phyloP scores from a whole-genome alignment of 2,113 vertebrate genomes.

The Ophthalmotilapia sp. region DNA sequence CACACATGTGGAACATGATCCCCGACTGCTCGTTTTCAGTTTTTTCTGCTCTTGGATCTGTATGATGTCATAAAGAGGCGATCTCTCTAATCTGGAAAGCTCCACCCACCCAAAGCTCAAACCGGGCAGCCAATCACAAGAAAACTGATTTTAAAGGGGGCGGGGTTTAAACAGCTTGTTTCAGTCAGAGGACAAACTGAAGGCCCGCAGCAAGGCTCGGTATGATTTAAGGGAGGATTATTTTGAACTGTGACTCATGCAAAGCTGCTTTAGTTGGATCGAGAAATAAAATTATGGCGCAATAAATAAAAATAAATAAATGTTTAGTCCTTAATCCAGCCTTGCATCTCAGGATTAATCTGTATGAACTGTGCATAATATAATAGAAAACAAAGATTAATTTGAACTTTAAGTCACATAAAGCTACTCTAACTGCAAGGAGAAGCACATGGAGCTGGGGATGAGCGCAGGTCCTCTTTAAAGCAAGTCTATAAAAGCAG shows the following conservation, averaged over 20 bases:
- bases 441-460: not conserved
- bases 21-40: not conserved
- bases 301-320: not conserved
- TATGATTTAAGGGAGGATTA: not conserved
- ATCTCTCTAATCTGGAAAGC: not conserved
- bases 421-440: not conserved
- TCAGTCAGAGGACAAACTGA: not conserved
- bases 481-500: not conserved
- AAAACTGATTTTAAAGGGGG: not conserved
- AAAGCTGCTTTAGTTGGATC: not conserved
- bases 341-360: not conserved
- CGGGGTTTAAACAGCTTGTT: not conserved
- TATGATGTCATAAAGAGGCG: not conserved
- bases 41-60: not conserved
- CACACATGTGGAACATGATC: not conserved
- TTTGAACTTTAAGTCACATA: not conserved
- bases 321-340: not conserved
- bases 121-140: not conserved
- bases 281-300: not conserved
- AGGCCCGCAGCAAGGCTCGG: accelerated
- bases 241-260: not conserved
- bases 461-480: not conserved
- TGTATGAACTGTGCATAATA: not conserved
- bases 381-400: not conserved
- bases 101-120: not conserved